These are phyloP conservation scores for Hemicentrotus pulcherrimus DNA, from an alignment of 35 echinoderm and acorn worm genomes.

Conservation along the genomic window DNA sequence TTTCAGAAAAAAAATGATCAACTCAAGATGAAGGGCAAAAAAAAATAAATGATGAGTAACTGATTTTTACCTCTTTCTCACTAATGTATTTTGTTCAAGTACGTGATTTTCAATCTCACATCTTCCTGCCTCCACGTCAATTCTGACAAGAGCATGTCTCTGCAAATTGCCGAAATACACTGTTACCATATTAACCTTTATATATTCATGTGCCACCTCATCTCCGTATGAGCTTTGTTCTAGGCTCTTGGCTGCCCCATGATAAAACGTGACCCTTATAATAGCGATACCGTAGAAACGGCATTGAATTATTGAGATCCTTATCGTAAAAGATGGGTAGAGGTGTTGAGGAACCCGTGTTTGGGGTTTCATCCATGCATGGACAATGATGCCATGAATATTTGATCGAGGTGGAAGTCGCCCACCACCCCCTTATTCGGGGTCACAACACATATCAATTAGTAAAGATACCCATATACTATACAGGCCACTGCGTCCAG, in stretches of 20 bases:
- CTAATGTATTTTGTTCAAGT: too few species aligned
- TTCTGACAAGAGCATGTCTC: too few species aligned
- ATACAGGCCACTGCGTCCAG: neutral
- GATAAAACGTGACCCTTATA: slow-evolving; percentile 29
- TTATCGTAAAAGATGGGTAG: neutral
- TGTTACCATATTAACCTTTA: neutral
- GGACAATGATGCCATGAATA: slow-evolving; percentile 19
- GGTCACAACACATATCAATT: slow-evolving; percentile 28
- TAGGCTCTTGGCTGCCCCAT: neutral
- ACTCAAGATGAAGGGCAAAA: too few species aligned
- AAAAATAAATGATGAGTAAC: too few species aligned
- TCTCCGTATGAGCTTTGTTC: neutral
- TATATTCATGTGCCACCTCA: neutral
- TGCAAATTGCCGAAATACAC: neutral
- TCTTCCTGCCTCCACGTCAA: too few species aligned
- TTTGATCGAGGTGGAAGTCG: slow-evolving; percentile 22
- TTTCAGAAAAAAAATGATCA: too few species aligned
- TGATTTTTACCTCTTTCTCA: too few species aligned
- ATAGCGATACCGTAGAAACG: neutral
- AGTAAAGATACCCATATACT: slow-evolving; percentile 4
- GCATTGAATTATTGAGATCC: slow-evolving; percentile 25
- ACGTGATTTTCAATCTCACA: too few species aligned
- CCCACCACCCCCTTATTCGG: neutral
- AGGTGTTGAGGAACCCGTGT: neutral
- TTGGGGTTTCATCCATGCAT: slow-evolving; percentile 27